Evolutionary conservation across 2,888 invertebrate genomes (phyloP), one percentile per base, ranked within the genome.

Genomic region (Caenorhabditis macrosperma): DNA sequence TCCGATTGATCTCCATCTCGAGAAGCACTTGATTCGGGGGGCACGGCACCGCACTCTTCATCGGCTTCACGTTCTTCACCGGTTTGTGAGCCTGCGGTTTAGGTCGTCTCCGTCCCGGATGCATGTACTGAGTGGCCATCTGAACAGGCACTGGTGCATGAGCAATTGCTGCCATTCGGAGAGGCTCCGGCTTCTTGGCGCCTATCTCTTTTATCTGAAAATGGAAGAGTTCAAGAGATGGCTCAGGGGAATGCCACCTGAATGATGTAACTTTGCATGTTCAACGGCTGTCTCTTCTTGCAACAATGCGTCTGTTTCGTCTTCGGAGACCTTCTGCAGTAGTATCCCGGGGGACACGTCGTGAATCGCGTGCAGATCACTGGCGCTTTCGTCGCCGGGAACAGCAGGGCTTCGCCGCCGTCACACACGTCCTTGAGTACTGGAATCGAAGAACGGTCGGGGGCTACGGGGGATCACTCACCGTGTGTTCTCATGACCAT

Each of bases 241-340:
- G 6, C 2, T 48, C 3, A 6, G 22, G 22, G 6, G 12, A 26
- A 30, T 4, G 22, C n/a, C n/a, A 83, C 82, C 69, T 83, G 75
- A 7, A 68, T 66, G 55, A 84, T 84, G 52, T 84, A 84, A 33
- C 59, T 71, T 28, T 82, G 64, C 84, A 84, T 82, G 64, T 78
- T 78, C 38, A 84, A 24, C 4, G 76, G 67, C 7, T 78, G 68
- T 20, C 82, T 33, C 33, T 77, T 71, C n/a, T 82, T 78, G 54
- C 85, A 85, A 69, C 85, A 85, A 72, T 83, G 78, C n/a, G 76
- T 77, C 44, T 82, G 82, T 12, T 74, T 71, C 1, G 82, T 82
- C 28, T 67, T 75, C 12, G 72, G 63, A 20, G 80, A 82, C 64
- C 77, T 69, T 57, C 81, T 59, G 52, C 85, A 85, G 66, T 63